A percentile compares a stretch with the other conserved stretches of the same genome.
These are phyloP conservation scores for Apis dorsata DNA, from an alignment of 1,140 invertebrate genomes.

Conservation along the genomic window DNA sequence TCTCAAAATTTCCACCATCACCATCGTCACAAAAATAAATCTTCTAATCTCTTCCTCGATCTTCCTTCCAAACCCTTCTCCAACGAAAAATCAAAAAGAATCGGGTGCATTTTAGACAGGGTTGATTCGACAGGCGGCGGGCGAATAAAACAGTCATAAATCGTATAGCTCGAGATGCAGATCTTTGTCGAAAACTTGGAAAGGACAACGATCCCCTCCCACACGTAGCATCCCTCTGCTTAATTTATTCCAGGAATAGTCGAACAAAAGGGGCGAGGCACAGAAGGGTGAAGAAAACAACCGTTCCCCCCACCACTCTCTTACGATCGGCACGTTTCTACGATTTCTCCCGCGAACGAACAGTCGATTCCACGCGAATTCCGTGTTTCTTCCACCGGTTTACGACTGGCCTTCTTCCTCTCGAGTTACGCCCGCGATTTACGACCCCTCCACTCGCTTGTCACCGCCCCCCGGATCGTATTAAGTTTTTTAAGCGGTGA, in stretches of 20 bases:
- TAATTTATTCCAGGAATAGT: background rate
- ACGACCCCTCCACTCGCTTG: background rate
- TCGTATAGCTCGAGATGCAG: background rate
- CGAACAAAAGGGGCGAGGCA: background rate
- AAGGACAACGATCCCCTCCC: background rate
- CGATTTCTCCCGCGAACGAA: background rate
- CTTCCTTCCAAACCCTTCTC: background rate
- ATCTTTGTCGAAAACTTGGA: background rate
- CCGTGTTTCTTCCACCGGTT: background rate
- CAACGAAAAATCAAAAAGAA: background rate
- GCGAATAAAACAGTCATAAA: constrained; percentile 1
- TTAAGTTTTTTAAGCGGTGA: background rate
- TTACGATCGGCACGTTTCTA: constrained; percentile 21
- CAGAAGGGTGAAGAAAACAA: constrained; percentile 29
- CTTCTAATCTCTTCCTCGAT: background rate
- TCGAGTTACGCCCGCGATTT: background rate
- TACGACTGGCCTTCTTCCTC: background rate
- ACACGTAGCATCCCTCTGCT: background rate
- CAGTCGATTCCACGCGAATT: background rate
- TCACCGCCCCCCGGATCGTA: no score
- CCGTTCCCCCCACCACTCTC: background rate
- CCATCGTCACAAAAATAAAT: background rate
- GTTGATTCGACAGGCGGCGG: background rate
- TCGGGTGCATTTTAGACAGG: no score
- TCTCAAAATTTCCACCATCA: no score